Evolutionary conservation across 2,797 vertebrate species (phyloP).

Genomic region (Pipistrellus pygmaeus): DNA sequence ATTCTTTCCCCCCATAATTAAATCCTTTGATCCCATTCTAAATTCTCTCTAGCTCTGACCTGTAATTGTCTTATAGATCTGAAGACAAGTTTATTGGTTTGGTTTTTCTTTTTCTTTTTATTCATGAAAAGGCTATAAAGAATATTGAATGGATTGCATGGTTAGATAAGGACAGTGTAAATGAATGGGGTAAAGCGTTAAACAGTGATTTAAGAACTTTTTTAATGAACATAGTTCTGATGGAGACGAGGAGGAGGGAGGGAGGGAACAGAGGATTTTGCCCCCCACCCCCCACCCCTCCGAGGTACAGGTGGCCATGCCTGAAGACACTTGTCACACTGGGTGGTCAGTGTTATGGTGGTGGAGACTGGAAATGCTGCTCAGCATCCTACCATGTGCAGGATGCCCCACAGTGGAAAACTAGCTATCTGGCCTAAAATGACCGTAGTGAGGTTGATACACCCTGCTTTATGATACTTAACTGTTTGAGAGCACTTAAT

Average conservation of each 20-base stretch:
- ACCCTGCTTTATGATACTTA: neutral
- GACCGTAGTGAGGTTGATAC: neutral
- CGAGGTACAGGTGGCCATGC: neutral
- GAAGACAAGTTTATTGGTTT: neutral
- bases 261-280: neutral
- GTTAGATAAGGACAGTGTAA: neutral
- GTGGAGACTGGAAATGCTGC: neutral
- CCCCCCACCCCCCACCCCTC: too few relatives aligned
- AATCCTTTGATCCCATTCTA: slow-evolving; percentile 24
- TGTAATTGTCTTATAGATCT: slow-evolving; percentile 30
- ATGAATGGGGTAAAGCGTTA: neutral
- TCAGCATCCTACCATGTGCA: rapidly evolving
- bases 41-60: slow-evolving; percentile 15
- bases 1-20: slow-evolving; percentile 2
- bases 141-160: neutral
- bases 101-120: neutral
- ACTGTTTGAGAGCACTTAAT: neutral
- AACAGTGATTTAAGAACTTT: neutral
- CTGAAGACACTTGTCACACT: neutral
- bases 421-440: too few relatives aligned
- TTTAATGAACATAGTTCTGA: neutral
- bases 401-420: neutral
- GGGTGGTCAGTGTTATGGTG: neutral
- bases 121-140: slow-evolving; percentile 15
- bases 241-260: too few relatives aligned